Base-by-base conservation (phyloP, 2,113 vertebrate species). In the Ammodytes marinus region DNA sequence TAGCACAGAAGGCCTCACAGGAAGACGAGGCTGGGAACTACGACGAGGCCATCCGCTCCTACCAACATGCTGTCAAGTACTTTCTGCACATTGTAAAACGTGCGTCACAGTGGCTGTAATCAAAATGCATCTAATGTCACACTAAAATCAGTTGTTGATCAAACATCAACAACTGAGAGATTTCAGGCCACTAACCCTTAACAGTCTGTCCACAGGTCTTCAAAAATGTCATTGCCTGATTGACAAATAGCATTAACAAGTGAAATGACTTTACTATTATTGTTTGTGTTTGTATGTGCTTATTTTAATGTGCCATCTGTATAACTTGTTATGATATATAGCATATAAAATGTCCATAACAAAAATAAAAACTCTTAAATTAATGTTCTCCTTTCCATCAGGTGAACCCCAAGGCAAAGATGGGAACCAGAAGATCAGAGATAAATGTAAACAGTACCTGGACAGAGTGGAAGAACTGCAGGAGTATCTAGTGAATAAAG, bases 71-170 rank as follows among this genome's bases (percentile, higher is more conserved):
- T 55, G 98, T 99, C 75, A 97, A 98, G 91, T 97, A 97, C 92
- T 98, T 99, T 89, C 92, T 99, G 53, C 98, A 99, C 40, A 95
- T 99, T 65, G 43, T 98, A 78, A 99, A 99, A 94, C 97, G 98
- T 99, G 94, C 95, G 97, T 94, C 42, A 53, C 54, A 15, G 50
- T 66, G 9, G 17, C 39, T 63, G 17, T 17, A 50, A 53, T 42
- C 4, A n/a, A 39, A 86, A 50, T 58, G 8, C 27, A 66, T 42
- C 40, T 42, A 8, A 42, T 55, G 17, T 73, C 50, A 82, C 35
- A 8, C n/a, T 43, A 2, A 69, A n/a, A 46, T 12, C 27, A 27
- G 27, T 27, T 27, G 27, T 1, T 27, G 27, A 53, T 13, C 42
- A n/a, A 55, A 57, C 15, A 52, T 54, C 17, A 55, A 37, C 43